Evolutionary conservation across 2,797 vertebrate species (phyloP).

Genomic region (Coreius guichenoti): DNA sequence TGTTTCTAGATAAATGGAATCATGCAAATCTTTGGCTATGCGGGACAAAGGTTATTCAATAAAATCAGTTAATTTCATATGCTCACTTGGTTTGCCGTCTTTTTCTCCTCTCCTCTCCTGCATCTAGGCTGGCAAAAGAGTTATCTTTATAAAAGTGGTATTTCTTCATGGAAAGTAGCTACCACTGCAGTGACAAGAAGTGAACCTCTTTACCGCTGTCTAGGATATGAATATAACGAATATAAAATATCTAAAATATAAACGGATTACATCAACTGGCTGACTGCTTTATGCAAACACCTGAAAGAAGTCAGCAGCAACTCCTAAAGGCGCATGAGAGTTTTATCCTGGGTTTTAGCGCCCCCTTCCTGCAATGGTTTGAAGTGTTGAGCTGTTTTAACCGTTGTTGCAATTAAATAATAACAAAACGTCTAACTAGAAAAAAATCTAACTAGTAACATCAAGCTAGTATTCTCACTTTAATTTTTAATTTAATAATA

Average conservation of each 20-base stretch:
- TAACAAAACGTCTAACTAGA: not conserved
- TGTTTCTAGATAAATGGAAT: not conserved
- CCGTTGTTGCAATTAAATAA: not conserved
- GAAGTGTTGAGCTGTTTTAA: not conserved
- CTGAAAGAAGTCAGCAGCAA: not conserved
- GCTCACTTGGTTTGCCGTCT: not conserved
- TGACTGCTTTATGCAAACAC: too few relatives aligned
- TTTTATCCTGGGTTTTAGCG: not conserved
- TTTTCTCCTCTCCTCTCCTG: not conserved
- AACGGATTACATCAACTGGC: not conserved
- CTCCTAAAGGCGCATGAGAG: not conserved
- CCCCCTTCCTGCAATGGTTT: constrained; percentile 18
- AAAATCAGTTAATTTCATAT: not conserved
- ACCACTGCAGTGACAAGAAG: too few relatives aligned
- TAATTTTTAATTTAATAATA: not conserved
- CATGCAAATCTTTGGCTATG: not conserved
- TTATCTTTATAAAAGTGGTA: not conserved
- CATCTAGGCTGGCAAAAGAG: not conserved
- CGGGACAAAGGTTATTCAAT: not conserved
- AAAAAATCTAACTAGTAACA: not conserved
- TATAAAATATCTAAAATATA: not conserved
- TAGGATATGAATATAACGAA: too few relatives aligned
- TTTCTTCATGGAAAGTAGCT: not conserved
- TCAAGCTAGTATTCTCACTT: not conserved
- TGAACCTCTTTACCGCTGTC: too few relatives aligned